phyloP scores from a whole-genome alignment of 2,797 vertebrate species.

The Eleutherodactylus coqui region DNA sequence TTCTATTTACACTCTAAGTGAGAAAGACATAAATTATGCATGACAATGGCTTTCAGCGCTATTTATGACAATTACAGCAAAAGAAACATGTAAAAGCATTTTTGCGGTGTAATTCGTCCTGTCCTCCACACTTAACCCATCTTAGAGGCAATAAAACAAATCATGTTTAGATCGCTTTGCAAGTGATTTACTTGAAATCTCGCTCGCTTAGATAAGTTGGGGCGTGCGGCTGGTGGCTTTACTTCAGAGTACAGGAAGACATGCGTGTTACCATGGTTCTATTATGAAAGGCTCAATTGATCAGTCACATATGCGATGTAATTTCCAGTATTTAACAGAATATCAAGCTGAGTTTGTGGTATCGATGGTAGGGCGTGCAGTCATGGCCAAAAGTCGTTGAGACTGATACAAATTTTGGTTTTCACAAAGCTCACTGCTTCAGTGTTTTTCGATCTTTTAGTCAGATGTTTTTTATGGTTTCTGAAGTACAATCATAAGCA shows the following conservation, averaged over 20 bases:
- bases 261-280: neutral
- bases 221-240: neutral
- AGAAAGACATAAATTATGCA: constrained; percentile 61
- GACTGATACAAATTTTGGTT: no score
- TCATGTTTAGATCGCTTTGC: neutral
- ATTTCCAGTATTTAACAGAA: neutral
- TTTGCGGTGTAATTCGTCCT: constrained; percentile 36
- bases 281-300: neutral
- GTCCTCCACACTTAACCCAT: constrained; percentile 50
- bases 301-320: neutral
- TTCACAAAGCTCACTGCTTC: no score
- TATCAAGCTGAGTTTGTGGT: neutral
- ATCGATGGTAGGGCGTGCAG: neutral
- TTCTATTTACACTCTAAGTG: constrained; percentile 59
- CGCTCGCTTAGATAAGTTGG: neutral
- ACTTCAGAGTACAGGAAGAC: neutral
- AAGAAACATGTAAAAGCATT: constrained; percentile 49
- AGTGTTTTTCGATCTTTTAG: no score
- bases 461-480: no score
- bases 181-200: neutral
- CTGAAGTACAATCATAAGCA: no score
- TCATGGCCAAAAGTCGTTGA: no score
- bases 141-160: constrained; percentile 33
- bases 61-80: constrained; percentile 60
- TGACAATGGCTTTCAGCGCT: constrained; percentile 52